Evolutionary conservation across 2,113 vertebrate species (phyloP), one percentile per base, ranked within the genome.

Genomic region (Xenopus laevis): DNA sequence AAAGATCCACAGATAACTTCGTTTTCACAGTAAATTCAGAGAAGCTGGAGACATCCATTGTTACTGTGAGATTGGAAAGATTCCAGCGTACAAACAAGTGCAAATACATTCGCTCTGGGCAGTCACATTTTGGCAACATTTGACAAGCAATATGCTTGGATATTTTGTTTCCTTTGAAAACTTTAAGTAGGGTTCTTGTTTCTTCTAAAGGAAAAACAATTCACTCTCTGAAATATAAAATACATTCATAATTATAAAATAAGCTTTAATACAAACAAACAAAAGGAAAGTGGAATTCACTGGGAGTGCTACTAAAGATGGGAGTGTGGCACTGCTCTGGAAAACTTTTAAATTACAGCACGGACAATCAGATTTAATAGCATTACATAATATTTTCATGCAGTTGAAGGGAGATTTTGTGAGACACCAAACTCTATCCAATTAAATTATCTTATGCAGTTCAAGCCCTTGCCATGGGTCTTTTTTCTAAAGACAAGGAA

Each of bases 61-160:
- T 2, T 23, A 68, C 45, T 68, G 65, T 47, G 6, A 12, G 8
- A 15, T 12, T 53, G 2, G 15, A 50, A 16, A 23, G 0, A 78
- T 75, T 59, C 18, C 65, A 77, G 77, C 77, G 80, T 86, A 85
- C 86, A 83, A 80, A 87, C 63, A 83, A 82, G 82, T 74, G 83
- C 84, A 84, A 83, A 86, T 61, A 60, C 65, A 52, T 64, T 79
- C 79, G 79, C 79, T 16, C 1, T 44, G 1, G 0, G 62, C 84
- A 71, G 85, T 84, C 81, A 74, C 33, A 4, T 77, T 82, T 79
- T 77, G 85, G 87, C 81, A 78, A 84, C 74, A 83, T 74, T 74
- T 4, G 83, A 86, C 88, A 91, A 92, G 90, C 89, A 90, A 91
- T 89, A 85, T 90, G 90, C 91, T 91, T 89, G 88, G 87, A 88